phyloP scores from a whole-genome alignment of 2,113 vertebrate species.

The Callorhinus ursinus region DNA sequence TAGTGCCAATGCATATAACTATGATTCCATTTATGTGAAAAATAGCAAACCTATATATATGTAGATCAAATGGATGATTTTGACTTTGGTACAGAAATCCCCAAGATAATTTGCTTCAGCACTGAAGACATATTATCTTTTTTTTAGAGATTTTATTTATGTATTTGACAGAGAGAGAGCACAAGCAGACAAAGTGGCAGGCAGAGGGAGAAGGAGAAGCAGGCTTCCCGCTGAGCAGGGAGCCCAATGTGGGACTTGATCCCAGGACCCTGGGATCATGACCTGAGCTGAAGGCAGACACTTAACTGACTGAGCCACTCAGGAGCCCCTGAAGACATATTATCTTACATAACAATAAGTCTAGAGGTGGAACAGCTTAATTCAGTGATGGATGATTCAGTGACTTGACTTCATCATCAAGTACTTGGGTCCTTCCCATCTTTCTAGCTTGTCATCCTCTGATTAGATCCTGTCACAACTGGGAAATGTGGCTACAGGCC shows the following conservation, averaged over 20 bases:
- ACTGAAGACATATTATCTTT: neutral
- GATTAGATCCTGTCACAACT: neutral
- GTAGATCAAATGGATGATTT: neutral
- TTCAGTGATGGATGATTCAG: neutral
- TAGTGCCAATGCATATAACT: neutral
- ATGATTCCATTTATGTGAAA: neutral
- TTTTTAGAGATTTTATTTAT: no score
- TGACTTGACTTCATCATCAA: neutral
- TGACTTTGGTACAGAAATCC: neutral
- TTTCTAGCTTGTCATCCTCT: neutral
- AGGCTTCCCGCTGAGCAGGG: no score
- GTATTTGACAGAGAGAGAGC: no score
- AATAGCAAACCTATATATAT: neutral
- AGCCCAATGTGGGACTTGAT: no score
- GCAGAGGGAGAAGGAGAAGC: no score
- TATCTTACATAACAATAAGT: neutral
- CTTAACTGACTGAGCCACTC: no score
- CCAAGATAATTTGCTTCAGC: neutral
- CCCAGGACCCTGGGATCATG: no score
- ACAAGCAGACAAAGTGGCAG: no score
- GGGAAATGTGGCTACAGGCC: neutral
- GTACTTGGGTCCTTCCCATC: neutral
- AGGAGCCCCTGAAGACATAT: neutral
- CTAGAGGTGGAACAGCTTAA: neutral
- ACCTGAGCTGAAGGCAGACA: no score